phyloP scores from a whole-genome alignment of 2,888 invertebrate species.

The Epinotia brunnichana region DNA sequence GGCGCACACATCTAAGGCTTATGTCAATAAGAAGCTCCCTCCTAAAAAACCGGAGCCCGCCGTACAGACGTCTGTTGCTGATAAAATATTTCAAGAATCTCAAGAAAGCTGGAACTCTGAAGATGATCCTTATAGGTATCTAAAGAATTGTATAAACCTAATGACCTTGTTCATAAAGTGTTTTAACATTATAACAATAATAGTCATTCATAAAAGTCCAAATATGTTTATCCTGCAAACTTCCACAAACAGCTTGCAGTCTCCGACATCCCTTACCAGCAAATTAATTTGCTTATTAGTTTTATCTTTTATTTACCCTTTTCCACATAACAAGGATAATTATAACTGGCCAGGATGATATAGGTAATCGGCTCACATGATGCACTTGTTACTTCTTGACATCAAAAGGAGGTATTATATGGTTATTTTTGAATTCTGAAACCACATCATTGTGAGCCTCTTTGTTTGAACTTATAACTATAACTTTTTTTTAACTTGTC shows the following conservation, averaged over 20 bases:
- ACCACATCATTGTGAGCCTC: conserved; percentile 5
- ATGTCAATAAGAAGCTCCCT: conserved; percentile 68
- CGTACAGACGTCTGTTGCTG: conserved; percentile 55
- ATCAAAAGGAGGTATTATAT: neutral
- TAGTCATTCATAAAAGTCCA: conserved; percentile 17
- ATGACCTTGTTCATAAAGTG: conserved; percentile 3
- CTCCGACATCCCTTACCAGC: neutral
- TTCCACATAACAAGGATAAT: neutral
- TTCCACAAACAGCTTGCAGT: neutral
- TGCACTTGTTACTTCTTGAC: neutral
- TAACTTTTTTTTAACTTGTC: neutral
- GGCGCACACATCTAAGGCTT: conserved; percentile 68
- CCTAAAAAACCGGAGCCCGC: conserved; percentile 64
- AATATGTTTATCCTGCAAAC: neutral
- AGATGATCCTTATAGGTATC: conserved; percentile 93
- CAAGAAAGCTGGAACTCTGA: conserved; percentile 91
- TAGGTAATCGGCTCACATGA: neutral
- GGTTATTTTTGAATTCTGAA: neutral
- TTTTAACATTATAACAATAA: conserved; percentile 5
- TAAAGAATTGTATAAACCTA: conserved; percentile 22
- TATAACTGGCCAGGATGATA: neutral
- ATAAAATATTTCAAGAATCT: conserved; percentile 81
- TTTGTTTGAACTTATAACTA: neutral
- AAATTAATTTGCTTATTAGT: neutral
- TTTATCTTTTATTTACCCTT: neutral